phyloP scores from a whole-genome alignment of 2,113 vertebrate species.

The Grammomys dolichurus region DNA sequence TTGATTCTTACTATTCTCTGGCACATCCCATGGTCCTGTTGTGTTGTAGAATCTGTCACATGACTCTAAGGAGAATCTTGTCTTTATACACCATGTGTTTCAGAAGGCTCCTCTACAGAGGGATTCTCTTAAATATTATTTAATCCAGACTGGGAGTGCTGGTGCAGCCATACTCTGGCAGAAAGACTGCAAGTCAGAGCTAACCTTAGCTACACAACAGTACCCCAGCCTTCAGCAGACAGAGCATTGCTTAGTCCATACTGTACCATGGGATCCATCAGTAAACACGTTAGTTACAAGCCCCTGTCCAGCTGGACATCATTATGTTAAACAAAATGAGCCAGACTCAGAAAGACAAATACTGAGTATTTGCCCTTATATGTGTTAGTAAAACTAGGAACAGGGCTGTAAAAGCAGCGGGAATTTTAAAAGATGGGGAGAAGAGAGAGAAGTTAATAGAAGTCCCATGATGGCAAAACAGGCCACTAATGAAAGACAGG shows the following conservation, averaged over 20 bases:
- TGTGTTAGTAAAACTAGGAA: neutral
- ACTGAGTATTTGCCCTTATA: neutral
- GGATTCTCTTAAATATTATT: slow-evolving; percentile 6
- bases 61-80: slow-evolving; percentile 9
- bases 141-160: neutral
- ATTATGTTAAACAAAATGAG: neutral
- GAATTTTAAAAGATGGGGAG: neutral
- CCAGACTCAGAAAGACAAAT: neutral
- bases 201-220: neutral
- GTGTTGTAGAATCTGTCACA: neutral
- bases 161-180: neutral
- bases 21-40: neutral
- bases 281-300: neutral
- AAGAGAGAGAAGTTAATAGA: neutral
- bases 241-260: neutral
- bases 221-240: neutral
- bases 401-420: neutral
- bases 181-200: neutral
- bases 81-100: slow-evolving; percentile 25
- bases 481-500: neutral
- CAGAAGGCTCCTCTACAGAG: neutral
- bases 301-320: too few species aligned
- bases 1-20: neutral
- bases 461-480: neutral
- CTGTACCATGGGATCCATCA: neutral